These are phyloP conservation scores for Dasysyrphus albostriatus DNA, from an alignment of 2,888 invertebrate genomes.

Conservation along the genomic window DNA sequence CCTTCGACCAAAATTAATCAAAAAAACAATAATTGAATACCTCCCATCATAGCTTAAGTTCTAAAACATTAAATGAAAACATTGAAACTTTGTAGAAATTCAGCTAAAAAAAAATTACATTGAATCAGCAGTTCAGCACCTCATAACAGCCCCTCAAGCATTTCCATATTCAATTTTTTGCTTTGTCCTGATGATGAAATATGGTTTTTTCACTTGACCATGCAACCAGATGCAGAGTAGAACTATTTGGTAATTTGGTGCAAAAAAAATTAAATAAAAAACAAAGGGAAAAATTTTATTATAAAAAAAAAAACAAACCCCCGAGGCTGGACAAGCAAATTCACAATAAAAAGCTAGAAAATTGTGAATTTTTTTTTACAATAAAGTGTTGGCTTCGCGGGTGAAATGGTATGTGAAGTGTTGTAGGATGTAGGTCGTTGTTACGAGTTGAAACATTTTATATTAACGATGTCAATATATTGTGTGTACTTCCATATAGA, in stretches of 20 bases:
- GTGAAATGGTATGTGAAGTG: background rate
- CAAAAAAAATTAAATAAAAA: background rate
- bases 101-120: conserved; percentile 7
- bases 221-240: background rate
- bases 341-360: conserved; percentile 1
- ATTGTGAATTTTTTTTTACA: background rate
- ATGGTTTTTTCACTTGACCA: conserved; percentile 1
- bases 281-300: background rate
- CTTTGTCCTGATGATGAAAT: conserved; percentile 10
- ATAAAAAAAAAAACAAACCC: background rate
- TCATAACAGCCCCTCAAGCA: background rate
- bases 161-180: conserved; percentile 22
- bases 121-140: background rate
- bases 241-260: conserved; percentile 5
- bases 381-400: background rate
- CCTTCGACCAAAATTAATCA: background rate
- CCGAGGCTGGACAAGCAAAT: background rate
- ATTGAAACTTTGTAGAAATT: background rate
- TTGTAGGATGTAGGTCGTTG: background rate
- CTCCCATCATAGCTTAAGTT: background rate
- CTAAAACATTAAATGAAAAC: background rate
- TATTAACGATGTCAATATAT: conserved; percentile 15
- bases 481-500: conserved; percentile 1
- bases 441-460: background rate
- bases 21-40: background rate